A percentile compares a stretch with the other conserved stretches of the same genome.
Conservation (phyloP, 2,797 vertebrate species). For the Sebastolobus alascanus region DNA sequence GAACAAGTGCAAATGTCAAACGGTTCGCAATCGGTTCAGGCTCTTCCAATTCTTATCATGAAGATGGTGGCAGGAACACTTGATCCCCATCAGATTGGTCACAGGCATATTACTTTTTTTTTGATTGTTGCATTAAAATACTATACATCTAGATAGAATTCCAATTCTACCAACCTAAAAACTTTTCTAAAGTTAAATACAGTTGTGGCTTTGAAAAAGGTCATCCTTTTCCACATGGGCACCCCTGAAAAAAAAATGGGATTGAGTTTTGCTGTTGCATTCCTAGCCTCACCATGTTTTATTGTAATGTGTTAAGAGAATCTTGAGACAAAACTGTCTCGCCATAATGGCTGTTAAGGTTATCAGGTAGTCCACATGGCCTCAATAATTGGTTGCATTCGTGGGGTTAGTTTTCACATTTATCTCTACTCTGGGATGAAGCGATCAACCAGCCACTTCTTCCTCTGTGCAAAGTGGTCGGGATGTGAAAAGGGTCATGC, state of each 20-base stretch:
- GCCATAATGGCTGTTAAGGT: background rate
- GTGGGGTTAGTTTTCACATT: background rate
- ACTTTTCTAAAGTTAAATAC: too few relatives aligned
- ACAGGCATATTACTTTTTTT: background rate
- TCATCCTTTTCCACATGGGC: background rate
- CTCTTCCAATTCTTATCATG: background rate
- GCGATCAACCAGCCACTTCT: background rate
- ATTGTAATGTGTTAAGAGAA: background rate
- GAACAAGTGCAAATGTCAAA: background rate
- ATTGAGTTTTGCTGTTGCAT: background rate
- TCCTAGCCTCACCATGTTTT: background rate
- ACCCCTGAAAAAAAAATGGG: background rate
- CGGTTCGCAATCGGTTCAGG: background rate
- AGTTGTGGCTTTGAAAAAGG: background rate
- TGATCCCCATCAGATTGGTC: conserved; percentile 1
- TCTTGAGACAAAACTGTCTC: background rate
- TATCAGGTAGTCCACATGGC: background rate
- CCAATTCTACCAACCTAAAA: background rate
- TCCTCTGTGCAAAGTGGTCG: background rate
- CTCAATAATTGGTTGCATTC: background rate
- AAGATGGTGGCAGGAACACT: background rate
- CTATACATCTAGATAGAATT: background rate
- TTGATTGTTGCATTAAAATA: background rate
- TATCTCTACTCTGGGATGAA: background rate
- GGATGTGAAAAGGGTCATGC: conserved; percentile 20